Base-by-base conservation (phyloP, 2,888 invertebrate genomes). In the Morpho helenor region DNA sequence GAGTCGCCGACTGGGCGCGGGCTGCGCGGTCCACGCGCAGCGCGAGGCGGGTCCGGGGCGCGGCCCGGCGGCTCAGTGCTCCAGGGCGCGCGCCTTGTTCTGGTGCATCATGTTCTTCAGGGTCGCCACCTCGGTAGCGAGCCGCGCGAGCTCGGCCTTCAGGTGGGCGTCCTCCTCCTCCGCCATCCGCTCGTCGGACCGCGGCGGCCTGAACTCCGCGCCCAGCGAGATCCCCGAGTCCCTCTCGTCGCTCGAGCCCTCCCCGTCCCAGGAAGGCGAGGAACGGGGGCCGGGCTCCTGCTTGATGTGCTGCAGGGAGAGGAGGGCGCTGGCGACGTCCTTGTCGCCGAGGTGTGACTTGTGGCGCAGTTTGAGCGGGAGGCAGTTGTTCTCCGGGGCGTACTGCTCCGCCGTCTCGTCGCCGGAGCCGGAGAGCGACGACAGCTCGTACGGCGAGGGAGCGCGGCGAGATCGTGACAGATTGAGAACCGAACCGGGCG, bases 51-150 rank as follows among this genome's bases (percentile, higher is more conserved):
- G 53, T 46, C 64, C 66, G 67, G 61, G 56, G 62, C 31, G 66
- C 63, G 67, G 64, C 46, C 56, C 47, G 68, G 83, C 83, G 68
- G 83, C 83, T 89, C 88, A 90, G 79, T 90, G 89, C 76, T 89
- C 89, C 73, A 82, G 82, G 67, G 80, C 79, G 70, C 89, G 87
- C 67, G 79, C 65, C 73, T 88, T 93, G 71, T 93, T 93, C 70
- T 94, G 92, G 63, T 94, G 94, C 91, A 96, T 93, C 91, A 95
- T 94, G 74, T 94, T 95, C 80, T 97, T 97, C 7, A 98, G 93
- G 66, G 95, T 96, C 53, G 96, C 97, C 66, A 98, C 97, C 85
- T 98, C 98, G 1, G 96, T 95, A 43, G 97, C 97, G 31, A 98
- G 93, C 69, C 96, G 93, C 71, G 96, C 96, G 68, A 98, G 91